Conservation (phyloP, 1,140 invertebrate species). For the Neodiprion virginianus region DNA sequence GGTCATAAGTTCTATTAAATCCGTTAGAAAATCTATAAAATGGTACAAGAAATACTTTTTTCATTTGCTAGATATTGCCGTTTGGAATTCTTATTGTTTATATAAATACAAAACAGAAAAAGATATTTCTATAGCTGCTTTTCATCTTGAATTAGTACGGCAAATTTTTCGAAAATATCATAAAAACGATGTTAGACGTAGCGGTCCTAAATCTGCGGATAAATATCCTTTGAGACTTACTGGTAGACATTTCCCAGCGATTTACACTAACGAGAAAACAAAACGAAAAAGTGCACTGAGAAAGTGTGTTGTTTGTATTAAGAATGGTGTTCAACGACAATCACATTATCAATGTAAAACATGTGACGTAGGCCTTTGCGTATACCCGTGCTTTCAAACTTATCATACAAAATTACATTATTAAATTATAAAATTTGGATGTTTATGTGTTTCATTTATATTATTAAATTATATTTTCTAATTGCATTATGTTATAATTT, state of each 20-base stretch:
- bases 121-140: constrained; percentile 23
- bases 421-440: too few species aligned
- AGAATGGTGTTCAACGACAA: constrained; percentile 17
- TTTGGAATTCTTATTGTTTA: constrained; percentile 27
- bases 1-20: constrained; percentile 40
- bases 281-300: constrained; percentile 16
- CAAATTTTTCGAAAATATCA: constrained; percentile 27
- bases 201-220: too few species aligned
- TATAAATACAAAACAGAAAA: constrained; percentile 25
- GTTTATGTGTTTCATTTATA: too few species aligned
- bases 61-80: constrained; percentile 38
- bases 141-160: constrained; percentile 27
- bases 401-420: constrained; percentile 21
- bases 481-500: too few species aligned
- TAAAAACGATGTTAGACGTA: background rate
- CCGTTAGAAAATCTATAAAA: constrained; percentile 45
- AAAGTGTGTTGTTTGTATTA: constrained; percentile 17
- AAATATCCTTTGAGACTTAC: constrained; percentile 14
- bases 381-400: constrained; percentile 19
- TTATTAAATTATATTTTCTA: too few species aligned
- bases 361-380: constrained; percentile 20
- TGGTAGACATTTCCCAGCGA: constrained; percentile 17
- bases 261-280: background rate
- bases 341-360: constrained; percentile 19
- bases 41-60: constrained; percentile 53